Evolutionary conservation across 2,113 vertebrate species (phyloP).

Genomic region (Oreochromis tanganicae): DNA sequence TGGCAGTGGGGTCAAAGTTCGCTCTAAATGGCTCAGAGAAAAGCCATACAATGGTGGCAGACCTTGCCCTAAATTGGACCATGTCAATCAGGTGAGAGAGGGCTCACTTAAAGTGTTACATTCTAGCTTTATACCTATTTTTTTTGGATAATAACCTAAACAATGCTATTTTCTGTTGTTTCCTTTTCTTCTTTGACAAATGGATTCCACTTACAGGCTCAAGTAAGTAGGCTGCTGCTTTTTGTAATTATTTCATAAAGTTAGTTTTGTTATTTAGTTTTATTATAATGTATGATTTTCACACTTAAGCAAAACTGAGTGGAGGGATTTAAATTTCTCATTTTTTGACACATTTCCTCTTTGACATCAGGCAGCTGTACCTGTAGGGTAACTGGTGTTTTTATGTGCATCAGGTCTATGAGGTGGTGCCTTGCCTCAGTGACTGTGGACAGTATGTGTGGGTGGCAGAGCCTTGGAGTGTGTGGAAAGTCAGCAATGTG

Average conservation of each 20-base stretch:
- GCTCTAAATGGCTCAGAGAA: constrained; percentile 97
- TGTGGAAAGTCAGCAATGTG: constrained; percentile 93
- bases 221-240: constrained; percentile 43
- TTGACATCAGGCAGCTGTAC: not conserved
- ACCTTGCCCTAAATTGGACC: constrained; percentile 95
- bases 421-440: constrained; percentile 94
- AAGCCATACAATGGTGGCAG: constrained; percentile 96
- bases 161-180: not conserved
- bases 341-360: not conserved
- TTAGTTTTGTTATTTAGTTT: not conserved
- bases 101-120: not conserved
- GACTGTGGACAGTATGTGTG: constrained; percentile 92
- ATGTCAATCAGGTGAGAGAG: constrained; percentile 89
- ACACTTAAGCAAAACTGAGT: not conserved
- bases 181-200: not conserved
- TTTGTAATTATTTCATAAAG: not conserved
- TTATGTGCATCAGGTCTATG: constrained; percentile 79
- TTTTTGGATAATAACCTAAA: not conserved
- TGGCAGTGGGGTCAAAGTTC: constrained; percentile 94
- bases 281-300: not conserved
- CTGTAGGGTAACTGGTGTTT: not conserved
- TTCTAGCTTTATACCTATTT: not conserved
- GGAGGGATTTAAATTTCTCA: not conserved
- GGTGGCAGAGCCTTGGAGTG: constrained; percentile 90
- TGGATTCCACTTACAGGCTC: constrained; percentile 58